These are phyloP conservation scores for Lumbricus terrestris DNA, from an alignment of 2,888 invertebrate genomes.

Conservation along the genomic window DNA sequence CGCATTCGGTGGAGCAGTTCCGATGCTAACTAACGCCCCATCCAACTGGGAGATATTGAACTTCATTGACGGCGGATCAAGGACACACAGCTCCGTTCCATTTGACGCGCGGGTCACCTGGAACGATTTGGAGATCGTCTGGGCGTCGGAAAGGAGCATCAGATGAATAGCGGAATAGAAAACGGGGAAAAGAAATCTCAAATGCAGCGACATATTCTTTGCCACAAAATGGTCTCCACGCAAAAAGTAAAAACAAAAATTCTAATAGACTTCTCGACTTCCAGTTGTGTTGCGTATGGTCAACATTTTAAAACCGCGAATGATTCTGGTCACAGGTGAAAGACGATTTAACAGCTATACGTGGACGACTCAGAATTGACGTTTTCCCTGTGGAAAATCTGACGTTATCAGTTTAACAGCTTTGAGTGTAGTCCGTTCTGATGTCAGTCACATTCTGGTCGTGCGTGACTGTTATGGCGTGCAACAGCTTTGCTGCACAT, in stretches of 20 bases:
- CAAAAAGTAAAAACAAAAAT: no score
- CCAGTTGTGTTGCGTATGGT: no score
- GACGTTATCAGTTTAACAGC: no score
- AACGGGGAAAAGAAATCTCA: background rate
- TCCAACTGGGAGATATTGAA: background rate
- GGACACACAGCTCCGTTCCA: background rate
- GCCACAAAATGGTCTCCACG: background rate
- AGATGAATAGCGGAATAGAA: background rate
- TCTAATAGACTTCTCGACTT: no score
- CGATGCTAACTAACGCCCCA: background rate
- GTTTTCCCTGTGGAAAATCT: no score
- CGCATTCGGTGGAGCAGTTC: background rate
- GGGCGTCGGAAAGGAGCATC: background rate
- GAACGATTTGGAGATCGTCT: background rate
- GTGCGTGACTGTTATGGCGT: background rate
- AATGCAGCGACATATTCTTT: background rate
- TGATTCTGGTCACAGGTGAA: no score
- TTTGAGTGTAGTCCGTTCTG: fast-evolving
- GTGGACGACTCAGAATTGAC: no score
- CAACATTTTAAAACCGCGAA: no score
- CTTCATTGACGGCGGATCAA: background rate
- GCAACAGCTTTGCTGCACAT: background rate
- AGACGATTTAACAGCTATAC: no score
- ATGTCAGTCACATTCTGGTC: background rate
- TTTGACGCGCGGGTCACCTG: background rate